Base-by-base conservation (phyloP, 1,140 invertebrate genomes). In the Drosophila guanche region DNA sequence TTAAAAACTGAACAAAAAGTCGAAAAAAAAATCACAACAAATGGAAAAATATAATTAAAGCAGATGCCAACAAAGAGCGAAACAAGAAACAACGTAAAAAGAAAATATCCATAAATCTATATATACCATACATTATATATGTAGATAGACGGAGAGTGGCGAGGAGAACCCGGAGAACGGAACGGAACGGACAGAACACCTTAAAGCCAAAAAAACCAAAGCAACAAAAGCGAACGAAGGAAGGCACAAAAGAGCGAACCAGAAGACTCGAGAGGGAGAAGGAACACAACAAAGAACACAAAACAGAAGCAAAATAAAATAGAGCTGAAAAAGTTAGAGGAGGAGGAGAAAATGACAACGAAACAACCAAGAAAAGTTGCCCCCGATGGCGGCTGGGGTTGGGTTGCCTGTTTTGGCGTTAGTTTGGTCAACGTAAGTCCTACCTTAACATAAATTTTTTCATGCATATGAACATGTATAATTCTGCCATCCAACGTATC, bases 321-420 rank as follows among this genome's bases (percentile, higher is more conserved):
- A 42, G 27, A 62, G 12, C 47, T 23, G 27, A 41, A 58, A 33
- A 37, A 37, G 33, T 37, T 37, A 37, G 29, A 33, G 29, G 29
- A 33, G 10, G 7, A 37, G 33, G 29, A 66, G 29, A 45, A 65
- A 72, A 90, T 76, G 79, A 89, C 69, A 59, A 86, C 56, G 43
- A 80, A 85, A 53, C 89, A 83, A 57, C 90, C 90, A 53, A 90
- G 77, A 77, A 91, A 91, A 81, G 90, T 91, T 23, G 90, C 90
- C 22, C 90, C 90, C 57, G 90, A 91, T 73, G 90, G 90, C 46
- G 96, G 96, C 46, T 96, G 95, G 95, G 95, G 95, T 29, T 97
- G 96, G 96, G 93, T 96, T 90, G 95, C 95, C 41, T 95, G 95
- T 62, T 92, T 96, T 43, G 95, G 95, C 68, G 95, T 95, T 66